Conservation (phyloP, 2,113 vertebrate genomes). For the Rhinopomastus cyanomelas region DNA sequence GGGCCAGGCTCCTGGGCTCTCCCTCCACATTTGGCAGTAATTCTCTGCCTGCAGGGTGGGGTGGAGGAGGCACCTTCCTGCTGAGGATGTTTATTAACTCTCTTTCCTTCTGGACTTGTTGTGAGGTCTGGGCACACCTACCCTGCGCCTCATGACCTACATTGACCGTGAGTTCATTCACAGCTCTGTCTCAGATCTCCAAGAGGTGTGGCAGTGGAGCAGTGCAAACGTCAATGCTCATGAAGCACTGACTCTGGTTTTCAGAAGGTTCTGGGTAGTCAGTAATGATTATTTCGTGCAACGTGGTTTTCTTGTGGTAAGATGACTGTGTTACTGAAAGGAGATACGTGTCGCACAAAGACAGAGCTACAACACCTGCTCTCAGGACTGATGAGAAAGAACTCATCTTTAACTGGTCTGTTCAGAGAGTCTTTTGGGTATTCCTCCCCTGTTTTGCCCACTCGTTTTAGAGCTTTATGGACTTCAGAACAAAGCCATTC, state of each 20-base stretch:
- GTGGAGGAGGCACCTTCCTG: constrained; percentile 6
- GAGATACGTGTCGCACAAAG: not conserved
- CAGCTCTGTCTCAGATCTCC: not conserved
- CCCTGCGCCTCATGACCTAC: not conserved
- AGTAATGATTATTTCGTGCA: not conserved
- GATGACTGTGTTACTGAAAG: not conserved
- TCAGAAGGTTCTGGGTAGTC: not conserved
- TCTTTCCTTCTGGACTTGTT: not conserved
- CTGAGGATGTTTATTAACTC: constrained; percentile 3
- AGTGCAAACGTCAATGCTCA: not conserved
- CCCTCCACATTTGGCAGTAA: not conserved
- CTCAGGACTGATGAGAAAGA: not conserved
- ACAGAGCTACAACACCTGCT: not conserved
- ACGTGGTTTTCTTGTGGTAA: not conserved
- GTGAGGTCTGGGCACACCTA: constrained; percentile 29
- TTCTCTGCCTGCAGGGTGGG: constrained; percentile 15
- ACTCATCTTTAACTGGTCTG: not conserved
- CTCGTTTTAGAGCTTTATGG: not conserved
- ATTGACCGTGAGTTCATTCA: rapidly evolving
- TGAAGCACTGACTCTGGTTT: not conserved
- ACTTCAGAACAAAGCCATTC: not conserved
- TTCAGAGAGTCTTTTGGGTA: not conserved
- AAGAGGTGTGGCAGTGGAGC: not conserved
- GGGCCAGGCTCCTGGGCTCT: not conserved
- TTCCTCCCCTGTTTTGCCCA: not conserved